A percentile compares a stretch with the other conserved stretches of the same genome.
phyloP scores from a whole-genome alignment of 2,888 invertebrate genomes.

The Yponomeuta sedellus region DNA sequence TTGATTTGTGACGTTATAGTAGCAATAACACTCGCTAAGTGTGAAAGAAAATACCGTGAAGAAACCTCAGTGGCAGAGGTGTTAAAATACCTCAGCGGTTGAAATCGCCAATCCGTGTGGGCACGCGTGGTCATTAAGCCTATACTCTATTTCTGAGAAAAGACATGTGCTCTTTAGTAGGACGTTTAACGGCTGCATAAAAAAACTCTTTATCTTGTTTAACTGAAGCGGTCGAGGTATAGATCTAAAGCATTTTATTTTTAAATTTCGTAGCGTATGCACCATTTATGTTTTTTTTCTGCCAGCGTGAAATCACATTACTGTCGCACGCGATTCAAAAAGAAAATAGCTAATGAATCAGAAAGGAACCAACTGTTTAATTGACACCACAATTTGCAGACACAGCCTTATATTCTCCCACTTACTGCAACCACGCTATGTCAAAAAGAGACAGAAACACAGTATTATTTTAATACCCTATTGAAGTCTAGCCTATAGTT shows the following conservation, averaged over 20 bases:
- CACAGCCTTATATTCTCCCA: conserved; percentile 25
- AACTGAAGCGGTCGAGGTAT: neutral
- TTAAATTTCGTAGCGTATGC: neutral
- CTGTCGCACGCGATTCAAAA: neutral
- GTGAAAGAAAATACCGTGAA: too few species aligned
- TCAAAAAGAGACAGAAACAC: conserved; percentile 23
- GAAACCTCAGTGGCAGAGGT: too few species aligned
- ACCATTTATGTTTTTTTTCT: neutral
- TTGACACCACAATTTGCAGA: conserved; percentile 9
- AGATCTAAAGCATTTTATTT: neutral
- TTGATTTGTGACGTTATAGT: too few species aligned
- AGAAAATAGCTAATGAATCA: conserved; percentile 23
- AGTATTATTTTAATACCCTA: conserved; percentile 25
- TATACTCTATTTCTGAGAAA: too few species aligned
- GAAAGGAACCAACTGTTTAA: conserved; percentile 19
- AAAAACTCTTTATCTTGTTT: neutral
- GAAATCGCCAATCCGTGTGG: too few species aligned
- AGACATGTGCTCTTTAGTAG: too few species aligned
- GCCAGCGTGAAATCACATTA: neutral
- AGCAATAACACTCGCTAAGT: too few species aligned
- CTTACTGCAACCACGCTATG: conserved; percentile 4
- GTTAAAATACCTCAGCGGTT: too few species aligned
- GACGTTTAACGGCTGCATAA: too few species aligned
- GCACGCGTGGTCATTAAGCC: too few species aligned
- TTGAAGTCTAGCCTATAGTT: conserved; percentile 10